Percentiles rank a stretch among this genome's conserved stretches.
phyloP scores from a whole-genome alignment of 37 sponge, comb jelly and placozoan species.

The Cliona cf. orientalis region DNA sequence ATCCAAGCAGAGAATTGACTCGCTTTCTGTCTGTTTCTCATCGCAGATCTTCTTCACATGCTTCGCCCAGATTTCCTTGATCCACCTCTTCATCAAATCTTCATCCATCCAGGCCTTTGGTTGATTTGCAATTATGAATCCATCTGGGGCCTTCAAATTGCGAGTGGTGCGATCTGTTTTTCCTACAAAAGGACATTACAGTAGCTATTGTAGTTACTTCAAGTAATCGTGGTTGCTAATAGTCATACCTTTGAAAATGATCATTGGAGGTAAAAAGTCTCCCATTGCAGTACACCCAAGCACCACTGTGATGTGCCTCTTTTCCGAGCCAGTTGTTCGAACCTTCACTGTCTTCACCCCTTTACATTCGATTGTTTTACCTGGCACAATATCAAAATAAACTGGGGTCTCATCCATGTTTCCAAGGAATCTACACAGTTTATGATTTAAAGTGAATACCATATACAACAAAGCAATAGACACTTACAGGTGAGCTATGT shows the following conservation, averaged over 20 bases:
- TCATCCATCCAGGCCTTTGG: conserved; percentile 10
- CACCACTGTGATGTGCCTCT: not conserved
- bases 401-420: conserved; percentile 12
- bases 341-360: not conserved
- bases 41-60: no score
- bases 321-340: not conserved
- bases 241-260: no score
- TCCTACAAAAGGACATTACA: no score
- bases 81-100: not conserved
- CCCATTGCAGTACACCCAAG: not conserved
- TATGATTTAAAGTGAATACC: no score
- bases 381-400: not conserved
- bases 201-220: no score
- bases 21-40: no score
- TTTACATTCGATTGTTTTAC: not conserved
- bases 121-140: not conserved
- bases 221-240: no score
- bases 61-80: not conserved
- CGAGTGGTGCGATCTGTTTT: not conserved
- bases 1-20: not conserved
- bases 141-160: not conserved
- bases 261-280: not conserved
- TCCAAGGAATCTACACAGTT: no score
- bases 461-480: no score
- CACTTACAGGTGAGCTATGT: no score